Percentiles rank a stretch among this genome's conserved stretches.
These are phyloP conservation scores for Phaethornis superciliosus DNA, from an alignment of 2,113 vertebrate genomes.

Conservation along the genomic window DNA sequence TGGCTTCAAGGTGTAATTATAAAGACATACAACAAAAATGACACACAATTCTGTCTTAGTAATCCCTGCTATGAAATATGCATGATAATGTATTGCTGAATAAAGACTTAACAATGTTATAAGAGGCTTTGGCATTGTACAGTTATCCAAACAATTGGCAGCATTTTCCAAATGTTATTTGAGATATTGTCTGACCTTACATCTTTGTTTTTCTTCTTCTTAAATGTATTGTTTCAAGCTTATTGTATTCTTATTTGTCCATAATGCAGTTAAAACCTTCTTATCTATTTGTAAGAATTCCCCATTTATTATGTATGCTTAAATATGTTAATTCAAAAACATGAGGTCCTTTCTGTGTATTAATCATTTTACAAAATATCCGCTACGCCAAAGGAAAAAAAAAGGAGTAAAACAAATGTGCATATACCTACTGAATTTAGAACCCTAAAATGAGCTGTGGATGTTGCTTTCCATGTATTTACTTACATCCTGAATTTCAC, in stretches of 20 bases:
- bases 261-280: slow-evolving; percentile 76
- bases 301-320: slow-evolving; percentile 74
- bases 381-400: background rate
- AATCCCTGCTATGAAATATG: slow-evolving; percentile 97
- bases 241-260: slow-evolving; percentile 79
- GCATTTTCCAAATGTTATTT: slow-evolving; percentile 88
- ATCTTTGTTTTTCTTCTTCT: slow-evolving; percentile 82
- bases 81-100: slow-evolving; percentile 97
- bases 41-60: slow-evolving; percentile 94
- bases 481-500: background rate
- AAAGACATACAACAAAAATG: slow-evolving; percentile 98
- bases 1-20: slow-evolving; percentile 99
- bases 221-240: slow-evolving; percentile 82
- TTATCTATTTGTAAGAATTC: slow-evolving; percentile 81
- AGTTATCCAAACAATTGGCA: slow-evolving; percentile 90
- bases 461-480: slow-evolving; percentile 28
- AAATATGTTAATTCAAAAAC: slow-evolving; percentile 72
- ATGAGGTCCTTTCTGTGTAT: slow-evolving; percentile 23
- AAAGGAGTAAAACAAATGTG: background rate
- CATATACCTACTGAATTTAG: slow-evolving; percentile 2
- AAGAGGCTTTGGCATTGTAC: slow-evolving; percentile 95
- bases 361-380: slow-evolving; percentile 69
- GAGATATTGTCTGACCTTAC: slow-evolving; percentile 87
- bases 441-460: background rate
- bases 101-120: slow-evolving; percentile 94